Evolutionary conservation across 2,113 vertebrate genomes (phyloP).

Genomic region (Megalops atlanticus): DNA sequence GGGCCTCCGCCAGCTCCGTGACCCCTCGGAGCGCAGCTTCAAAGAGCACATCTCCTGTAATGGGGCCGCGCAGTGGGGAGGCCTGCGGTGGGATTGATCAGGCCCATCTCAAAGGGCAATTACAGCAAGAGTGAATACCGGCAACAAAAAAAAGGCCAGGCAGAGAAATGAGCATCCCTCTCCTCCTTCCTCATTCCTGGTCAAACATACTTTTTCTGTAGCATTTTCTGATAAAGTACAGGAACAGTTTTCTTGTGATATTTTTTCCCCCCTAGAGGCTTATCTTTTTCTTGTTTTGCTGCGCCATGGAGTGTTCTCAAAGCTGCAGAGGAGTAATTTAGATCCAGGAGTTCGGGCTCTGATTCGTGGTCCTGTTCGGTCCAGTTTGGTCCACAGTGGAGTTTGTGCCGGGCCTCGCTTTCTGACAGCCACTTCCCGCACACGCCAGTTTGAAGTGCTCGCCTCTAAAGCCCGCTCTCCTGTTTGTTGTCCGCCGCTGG

Average conservation of each 20-base stretch:
- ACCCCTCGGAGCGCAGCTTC: conserved; percentile 67
- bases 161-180: conserved; percentile 17
- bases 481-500: neutral
- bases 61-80: conserved; percentile 53
- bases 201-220: neutral
- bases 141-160: conserved; percentile 62
- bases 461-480: no score
- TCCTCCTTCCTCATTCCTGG: neutral
- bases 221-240: neutral
- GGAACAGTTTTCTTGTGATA: neutral
- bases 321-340: neutral
- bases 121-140: conserved; percentile 42
- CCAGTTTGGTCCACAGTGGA: neutral
- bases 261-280: neutral
- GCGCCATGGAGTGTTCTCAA: neutral
- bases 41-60: conserved; percentile 58
- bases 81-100: conserved; percentile 70
- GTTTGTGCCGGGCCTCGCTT: neutral
- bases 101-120: conserved; percentile 69
- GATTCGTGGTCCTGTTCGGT: neutral
- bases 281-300: neutral
- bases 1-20: conserved; percentile 50
- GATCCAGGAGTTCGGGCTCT: no score
- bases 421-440: no score
- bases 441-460: no score